Base-by-base conservation (phyloP, 2,888 invertebrate genomes). In the Lithodes maja region DNA sequence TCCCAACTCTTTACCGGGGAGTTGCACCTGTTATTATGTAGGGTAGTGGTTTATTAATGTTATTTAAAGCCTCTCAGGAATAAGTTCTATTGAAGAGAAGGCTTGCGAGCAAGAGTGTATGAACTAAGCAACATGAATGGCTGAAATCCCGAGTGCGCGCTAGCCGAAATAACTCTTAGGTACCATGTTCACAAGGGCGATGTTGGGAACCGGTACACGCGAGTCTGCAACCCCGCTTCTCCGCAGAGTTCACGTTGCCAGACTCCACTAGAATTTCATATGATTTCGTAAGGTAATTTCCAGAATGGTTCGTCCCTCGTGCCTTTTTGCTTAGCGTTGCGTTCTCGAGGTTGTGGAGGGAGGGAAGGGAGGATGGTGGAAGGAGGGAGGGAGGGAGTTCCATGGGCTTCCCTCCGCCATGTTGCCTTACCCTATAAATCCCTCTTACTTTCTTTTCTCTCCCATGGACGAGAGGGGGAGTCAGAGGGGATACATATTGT, bases 51-150 rank as follows among this genome's bases (percentile, higher is more conserved):
- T 74, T 86, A 81, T 86, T 86, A 81, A 81, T 86, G 75, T 86
- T 81, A 81, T 86, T 86, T 86, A 86, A 81, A 81, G 55, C 71
- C 80, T 86, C 86, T 81, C 75, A 80, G 86, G 81, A 80, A 74
- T 80, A 86, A 86, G 86, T 86, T 86, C 80, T 81, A 80, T 86
- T 86, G 86, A 86, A 86, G 86, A 86, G 86, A 85, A 68, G 33
- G 81, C 50, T 49, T 49, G 15, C 3, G 69, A 3, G n/a, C 81
- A 52, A 61, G 61, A 61, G 61, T 61, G 15, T 49, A 53, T 54
- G 54, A 53, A 15, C 1, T 15, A 7, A 9, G 54, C 17, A 61
- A 33, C 54, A 50, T 9, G 77, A 49, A 85, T 54, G 85, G 85
- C 9, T 33, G 75, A 49, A 55, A 84, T 77, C 75, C 77, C 17